Conservation (phyloP, 2,113 vertebrate species). For the Callipepla squamata region DNA sequence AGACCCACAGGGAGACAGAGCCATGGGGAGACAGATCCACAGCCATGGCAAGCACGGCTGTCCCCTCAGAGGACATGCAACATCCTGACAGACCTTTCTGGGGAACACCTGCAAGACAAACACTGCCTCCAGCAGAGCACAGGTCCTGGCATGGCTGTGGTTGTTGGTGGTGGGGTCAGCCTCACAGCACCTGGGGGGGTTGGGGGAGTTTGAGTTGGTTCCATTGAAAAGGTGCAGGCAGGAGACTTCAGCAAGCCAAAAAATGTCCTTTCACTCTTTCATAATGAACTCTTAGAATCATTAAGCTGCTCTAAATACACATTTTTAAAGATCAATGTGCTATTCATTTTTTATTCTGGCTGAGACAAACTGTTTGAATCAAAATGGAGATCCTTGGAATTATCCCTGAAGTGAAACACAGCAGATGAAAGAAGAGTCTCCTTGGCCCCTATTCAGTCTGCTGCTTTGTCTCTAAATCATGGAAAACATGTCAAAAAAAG, state of each 20-base stretch:
- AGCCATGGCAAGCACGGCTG: not conserved
- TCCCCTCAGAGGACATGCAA: not conserved
- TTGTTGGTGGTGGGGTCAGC: no score
- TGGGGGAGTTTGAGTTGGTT: not conserved
- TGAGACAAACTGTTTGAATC: not conserved
- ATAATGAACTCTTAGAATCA: not conserved
- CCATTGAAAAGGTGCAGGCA: fast-evolving
- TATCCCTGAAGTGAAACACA: not conserved
- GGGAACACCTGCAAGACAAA: not conserved
- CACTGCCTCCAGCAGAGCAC: not conserved
- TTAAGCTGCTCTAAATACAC: not conserved
- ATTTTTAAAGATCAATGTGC: not conserved
- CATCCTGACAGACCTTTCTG: not conserved
- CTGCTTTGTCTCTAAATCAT: not conserved
- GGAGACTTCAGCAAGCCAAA: not conserved
- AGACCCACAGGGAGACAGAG: no score
- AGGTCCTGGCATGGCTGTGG: not conserved
- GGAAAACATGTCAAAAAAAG: not conserved
- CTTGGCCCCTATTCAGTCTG: not conserved
- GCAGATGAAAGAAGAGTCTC: not conserved
- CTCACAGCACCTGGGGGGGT: not conserved
- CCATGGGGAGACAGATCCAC: no score
- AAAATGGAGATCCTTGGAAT: not conserved
- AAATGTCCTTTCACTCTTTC: fast-evolving
- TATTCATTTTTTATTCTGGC: not conserved